phyloP scores from a whole-genome alignment of 1,140 invertebrate genomes.

The Calliopsis andreniformis region DNA sequence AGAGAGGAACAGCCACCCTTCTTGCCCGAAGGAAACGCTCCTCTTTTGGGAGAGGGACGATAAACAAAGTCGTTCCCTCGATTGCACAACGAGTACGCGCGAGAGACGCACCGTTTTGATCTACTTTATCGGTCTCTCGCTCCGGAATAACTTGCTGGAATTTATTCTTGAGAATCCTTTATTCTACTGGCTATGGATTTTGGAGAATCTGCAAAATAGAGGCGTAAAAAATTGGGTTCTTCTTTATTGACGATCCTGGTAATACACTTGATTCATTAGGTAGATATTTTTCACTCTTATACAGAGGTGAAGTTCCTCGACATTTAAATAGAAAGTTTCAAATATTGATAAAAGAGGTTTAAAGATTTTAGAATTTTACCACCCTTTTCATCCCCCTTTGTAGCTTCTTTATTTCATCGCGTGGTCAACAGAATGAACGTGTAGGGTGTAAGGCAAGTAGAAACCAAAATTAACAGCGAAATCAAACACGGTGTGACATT shows the following conservation, averaged over 20 bases:
- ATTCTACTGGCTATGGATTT: too few relatives aligned
- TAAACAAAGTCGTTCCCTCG: conserved; percentile 44
- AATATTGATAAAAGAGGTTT: too few relatives aligned
- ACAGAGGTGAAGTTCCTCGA: too few relatives aligned
- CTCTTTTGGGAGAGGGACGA: conserved; percentile 27
- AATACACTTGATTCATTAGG: too few relatives aligned
- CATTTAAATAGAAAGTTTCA: too few relatives aligned
- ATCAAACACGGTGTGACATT: neutral
- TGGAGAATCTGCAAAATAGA: too few relatives aligned
- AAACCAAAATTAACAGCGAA: neutral
- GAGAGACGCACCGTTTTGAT: conserved; percentile 4
- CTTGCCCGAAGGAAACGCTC: conserved; percentile 6
- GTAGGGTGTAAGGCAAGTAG: neutral
- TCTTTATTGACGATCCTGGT: too few relatives aligned
- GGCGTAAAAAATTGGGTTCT: too few relatives aligned
- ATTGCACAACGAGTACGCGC: conserved; percentile 25
- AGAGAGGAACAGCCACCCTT: conserved; percentile 27
- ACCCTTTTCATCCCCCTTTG: too few relatives aligned
- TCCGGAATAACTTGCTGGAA: neutral
- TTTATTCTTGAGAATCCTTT: neutral
- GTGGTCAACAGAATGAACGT: neutral
- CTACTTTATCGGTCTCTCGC: neutral
- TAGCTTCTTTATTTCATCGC: too few relatives aligned
- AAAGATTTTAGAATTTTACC: too few relatives aligned
- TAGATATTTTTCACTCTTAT: too few relatives aligned